phyloP scores from a whole-genome alignment of 2,797 vertebrate species.

The Antennarius maculatus region DNA sequence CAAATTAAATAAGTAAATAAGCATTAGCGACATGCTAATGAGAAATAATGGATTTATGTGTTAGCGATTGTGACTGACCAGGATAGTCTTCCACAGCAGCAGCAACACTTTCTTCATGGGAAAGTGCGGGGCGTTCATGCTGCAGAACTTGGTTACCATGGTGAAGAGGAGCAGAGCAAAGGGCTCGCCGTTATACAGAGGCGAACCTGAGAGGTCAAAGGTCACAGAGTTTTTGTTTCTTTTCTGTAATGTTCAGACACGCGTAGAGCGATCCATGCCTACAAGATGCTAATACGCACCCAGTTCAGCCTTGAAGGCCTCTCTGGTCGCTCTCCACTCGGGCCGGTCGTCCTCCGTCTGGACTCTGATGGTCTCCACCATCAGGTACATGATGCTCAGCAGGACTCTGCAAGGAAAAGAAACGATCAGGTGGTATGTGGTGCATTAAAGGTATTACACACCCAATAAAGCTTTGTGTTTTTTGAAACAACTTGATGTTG shows the following conservation, averaged over 20 bases:
- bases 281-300: slow-evolving; percentile 70
- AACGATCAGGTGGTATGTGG: slow-evolving; percentile 10
- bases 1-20: neutral
- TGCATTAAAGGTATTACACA: slow-evolving; percentile 38
- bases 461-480: slow-evolving; percentile 28
- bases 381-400: slow-evolving; percentile 95
- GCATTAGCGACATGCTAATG: neutral
- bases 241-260: too few species aligned
- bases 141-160: slow-evolving; percentile 97
- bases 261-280: neutral
- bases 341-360: slow-evolving; percentile 85
- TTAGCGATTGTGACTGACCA: slow-evolving; percentile 79
- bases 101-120: slow-evolving; percentile 97
- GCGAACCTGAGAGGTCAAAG: slow-evolving; percentile 82
- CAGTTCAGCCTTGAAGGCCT: slow-evolving; percentile 90
- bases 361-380: slow-evolving; percentile 93
- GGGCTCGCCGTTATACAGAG: slow-evolving; percentile 88
- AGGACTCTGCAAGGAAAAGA: slow-evolving; percentile 83
- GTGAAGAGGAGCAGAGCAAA: slow-evolving; percentile 94
- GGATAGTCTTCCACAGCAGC: slow-evolving; percentile 93
- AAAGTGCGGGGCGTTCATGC: slow-evolving; percentile 93
- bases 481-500: slow-evolving; percentile 29
- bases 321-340: slow-evolving; percentile 86
- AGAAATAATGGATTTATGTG: neutral
- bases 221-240: slow-evolving; percentile 3